A percentile compares a stretch with the other conserved stretches of the same genome.
Conservation (phyloP, 2,888 invertebrate genomes). For the Cinara cedri region DNA sequence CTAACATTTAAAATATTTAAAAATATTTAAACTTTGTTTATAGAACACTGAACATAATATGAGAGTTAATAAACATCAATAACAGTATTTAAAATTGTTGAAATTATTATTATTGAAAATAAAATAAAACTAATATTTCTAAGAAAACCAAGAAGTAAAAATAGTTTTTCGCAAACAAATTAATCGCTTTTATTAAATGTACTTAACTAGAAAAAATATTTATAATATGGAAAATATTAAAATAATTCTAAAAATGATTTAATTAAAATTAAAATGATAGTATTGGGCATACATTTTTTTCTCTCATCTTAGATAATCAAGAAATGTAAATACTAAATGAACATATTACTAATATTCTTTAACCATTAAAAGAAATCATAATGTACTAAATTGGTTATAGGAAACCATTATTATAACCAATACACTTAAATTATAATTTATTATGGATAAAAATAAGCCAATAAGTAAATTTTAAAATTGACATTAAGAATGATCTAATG, state of each 20-base stretch:
- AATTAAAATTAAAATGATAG: too few relatives aligned
- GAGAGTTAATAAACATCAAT: background rate
- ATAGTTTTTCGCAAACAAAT: too few relatives aligned
- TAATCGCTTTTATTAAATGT: too few relatives aligned
- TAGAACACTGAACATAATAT: too few relatives aligned
- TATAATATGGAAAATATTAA: too few relatives aligned
- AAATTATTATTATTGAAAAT: background rate
- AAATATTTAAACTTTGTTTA: too few relatives aligned
- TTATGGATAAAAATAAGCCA: background rate
- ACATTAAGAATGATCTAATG: background rate
- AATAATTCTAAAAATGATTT: too few relatives aligned
- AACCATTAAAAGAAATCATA: background rate
- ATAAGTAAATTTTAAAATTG: background rate
- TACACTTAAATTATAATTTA: background rate
- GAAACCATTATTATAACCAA: background rate
- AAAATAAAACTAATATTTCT: too few relatives aligned
- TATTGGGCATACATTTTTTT: background rate
- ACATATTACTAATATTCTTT: background rate
- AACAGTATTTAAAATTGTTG: background rate
- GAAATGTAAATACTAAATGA: background rate
- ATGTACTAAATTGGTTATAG: too few relatives aligned
- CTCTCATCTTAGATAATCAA: background rate
- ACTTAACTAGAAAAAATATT: too few relatives aligned
- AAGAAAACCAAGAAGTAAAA: too few relatives aligned
- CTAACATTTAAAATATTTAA: too few relatives aligned